Percentiles rank a stretch among this genome's conserved stretches.
Evolutionary conservation across 2,888 invertebrate genomes (phyloP).

Genomic region (Athrips mouffetella): DNA sequence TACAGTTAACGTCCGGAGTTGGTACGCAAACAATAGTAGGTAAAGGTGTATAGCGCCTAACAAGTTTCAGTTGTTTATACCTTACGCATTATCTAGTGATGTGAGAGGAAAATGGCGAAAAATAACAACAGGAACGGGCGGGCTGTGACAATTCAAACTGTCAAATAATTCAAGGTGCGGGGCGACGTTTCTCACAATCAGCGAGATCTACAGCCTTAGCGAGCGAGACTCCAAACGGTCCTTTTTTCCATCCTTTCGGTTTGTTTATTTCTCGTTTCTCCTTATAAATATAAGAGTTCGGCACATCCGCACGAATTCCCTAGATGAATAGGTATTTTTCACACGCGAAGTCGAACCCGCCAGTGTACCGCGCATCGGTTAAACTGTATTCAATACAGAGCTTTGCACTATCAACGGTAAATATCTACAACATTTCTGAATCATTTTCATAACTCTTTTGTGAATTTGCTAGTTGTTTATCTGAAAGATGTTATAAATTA

Average conservation of each 20-base stretch:
- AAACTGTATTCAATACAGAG: slow-evolving; percentile 48
- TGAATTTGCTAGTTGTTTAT: neutral
- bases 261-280: slow-evolving; percentile 69
- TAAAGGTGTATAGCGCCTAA: slow-evolving; percentile 32
- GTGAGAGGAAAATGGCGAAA: slow-evolving; percentile 42
- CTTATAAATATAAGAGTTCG: slow-evolving; percentile 74
- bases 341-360: slow-evolving; percentile 47
- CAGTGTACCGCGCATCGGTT: slow-evolving; percentile 37
- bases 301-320: slow-evolving; percentile 69
- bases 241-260: slow-evolving; percentile 62
- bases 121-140: slow-evolving; percentile 52
- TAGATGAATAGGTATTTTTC: slow-evolving; percentile 73
- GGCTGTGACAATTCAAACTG: slow-evolving; percentile 66
- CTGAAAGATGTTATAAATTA: neutral
- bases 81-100: slow-evolving; percentile 46
- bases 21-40: slow-evolving; percentile 44
- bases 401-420: slow-evolving; percentile 28
- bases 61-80: slow-evolving; percentile 52
- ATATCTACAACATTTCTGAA: neutral
- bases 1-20: slow-evolving; percentile 43
- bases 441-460: too few species aligned
- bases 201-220: slow-evolving; percentile 60
- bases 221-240: slow-evolving; percentile 42
- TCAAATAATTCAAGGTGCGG: slow-evolving; percentile 72
- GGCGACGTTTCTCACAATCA: slow-evolving; percentile 70